Evolutionary conservation across 2,797 vertebrate genomes (phyloP), one percentile per base, ranked within the genome.

Genomic region (Pseudotriccus pelzelni): DNA sequence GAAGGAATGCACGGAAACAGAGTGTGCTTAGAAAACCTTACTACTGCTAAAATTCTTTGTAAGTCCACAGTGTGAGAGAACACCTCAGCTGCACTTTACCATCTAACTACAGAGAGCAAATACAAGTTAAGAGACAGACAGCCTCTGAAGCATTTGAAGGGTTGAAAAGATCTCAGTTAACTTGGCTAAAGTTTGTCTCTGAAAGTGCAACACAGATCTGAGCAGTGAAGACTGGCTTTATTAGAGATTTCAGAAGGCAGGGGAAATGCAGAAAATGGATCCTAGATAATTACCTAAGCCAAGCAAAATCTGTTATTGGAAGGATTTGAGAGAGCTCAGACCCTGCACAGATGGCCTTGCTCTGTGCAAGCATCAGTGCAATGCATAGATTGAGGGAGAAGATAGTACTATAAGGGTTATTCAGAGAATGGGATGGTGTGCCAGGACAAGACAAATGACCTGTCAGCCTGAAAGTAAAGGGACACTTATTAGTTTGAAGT

Each of bases 401-500:
- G 72, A 43, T 2, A 62, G 19, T 17, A 6, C 47, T 77, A 2
- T 4, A 82, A 68, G 47, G 13, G 32, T 90, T 82, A 49, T 53
- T 63, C 37, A 41, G 67, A 10, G 7, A 76, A 49, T 1, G 1
- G 60, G 17, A 44, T 44, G 44, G n/a, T 70, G 32, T 74, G 53
- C 68, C 87, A 85, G 75, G 64, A 80, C 75, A 91, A 91, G 94
- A 96, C 14, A 89, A 92, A 92, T 87, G 84, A 74, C 44, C 84
- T 87, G 93, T 87, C 94, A 89, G 24, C 34, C 82, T 63, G 49
- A 41, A 93, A 85, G 44, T 62, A 78, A 89, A 77, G 25, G 64
- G 52, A 68, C 25, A 22, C 83, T 91, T 74, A 56, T 36, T 87
- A 82, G 32, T 47, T 79, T 87, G 75, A 83, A 84, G 46, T 43